Evolutionary conservation across 1,140 invertebrate species (phyloP).

Genomic region (Drosophila pruinosa): DNA sequence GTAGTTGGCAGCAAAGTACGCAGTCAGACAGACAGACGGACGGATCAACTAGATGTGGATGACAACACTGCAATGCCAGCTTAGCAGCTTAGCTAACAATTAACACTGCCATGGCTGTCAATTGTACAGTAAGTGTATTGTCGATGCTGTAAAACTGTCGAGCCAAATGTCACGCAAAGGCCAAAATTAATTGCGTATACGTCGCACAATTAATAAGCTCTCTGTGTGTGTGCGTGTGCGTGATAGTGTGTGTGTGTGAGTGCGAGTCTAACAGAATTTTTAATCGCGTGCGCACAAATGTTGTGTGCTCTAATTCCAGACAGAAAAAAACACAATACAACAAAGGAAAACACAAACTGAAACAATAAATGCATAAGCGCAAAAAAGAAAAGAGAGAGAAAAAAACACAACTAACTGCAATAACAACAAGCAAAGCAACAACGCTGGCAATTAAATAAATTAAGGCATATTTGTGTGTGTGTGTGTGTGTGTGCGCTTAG

Average conservation of each 20-base stretch:
- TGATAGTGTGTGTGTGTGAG: background rate
- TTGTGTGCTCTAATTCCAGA: slow-evolving; percentile 31
- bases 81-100: background rate
- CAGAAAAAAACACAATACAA: background rate
- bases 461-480: slow-evolving; percentile 64
- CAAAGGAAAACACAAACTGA: slow-evolving; percentile 10
- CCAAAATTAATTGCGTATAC: slow-evolving; percentile 38
- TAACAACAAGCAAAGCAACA: slow-evolving; percentile 24
- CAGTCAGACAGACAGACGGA: no score
- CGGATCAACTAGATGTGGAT: no score
- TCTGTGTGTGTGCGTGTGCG: background rate
- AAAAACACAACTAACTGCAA: background rate
- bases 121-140: background rate
- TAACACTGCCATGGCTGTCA: background rate
- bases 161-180: slow-evolving; percentile 11
- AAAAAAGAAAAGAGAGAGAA: background rate
- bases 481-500: slow-evolving; percentile 39
- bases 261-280: slow-evolving; percentile 21
- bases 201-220: slow-evolving; percentile 33
- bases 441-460: slow-evolving; percentile 77
- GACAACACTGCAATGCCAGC: no score
- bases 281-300: slow-evolving; percentile 36
- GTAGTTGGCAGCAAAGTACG: no score
- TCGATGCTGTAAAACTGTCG: background rate
- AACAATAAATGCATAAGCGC: slow-evolving; percentile 38